Evolutionary conservation across 53 echinoderm and acorn worm species (phyloP), one percentile per base, ranked within the genome.

Genomic region (Holothuria scabra): DNA sequence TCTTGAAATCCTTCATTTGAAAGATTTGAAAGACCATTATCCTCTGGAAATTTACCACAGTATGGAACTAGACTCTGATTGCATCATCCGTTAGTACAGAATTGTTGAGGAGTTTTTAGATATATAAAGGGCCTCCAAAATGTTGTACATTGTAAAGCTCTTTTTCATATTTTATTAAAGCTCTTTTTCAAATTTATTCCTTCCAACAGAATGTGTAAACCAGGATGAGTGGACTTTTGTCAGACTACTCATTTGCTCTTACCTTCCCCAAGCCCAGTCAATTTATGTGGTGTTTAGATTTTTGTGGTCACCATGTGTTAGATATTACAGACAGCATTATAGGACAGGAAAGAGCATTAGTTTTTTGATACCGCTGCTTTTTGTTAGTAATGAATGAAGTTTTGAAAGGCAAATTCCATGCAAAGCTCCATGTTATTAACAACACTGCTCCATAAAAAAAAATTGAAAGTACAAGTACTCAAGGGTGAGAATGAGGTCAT

Each of bases 331-430:
- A 67, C 68, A 67, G 68, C 19, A 32, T 67, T 26, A 30, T 67
- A 37, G 68, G 68, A 8, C 33, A 67, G 68, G 68, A 67, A 19
- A 11, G 68, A 37, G 68, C 68, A 67, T 20, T 67, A 8, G 68
- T 67, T 8, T 30, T 67, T 67, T 32, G 33, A 67, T 67, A 30
- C 19, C 13, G 19, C 68, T 34, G 68, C 68, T 8, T 30, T n/a
- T 67, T 67, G 68, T 19, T 67, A 20, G 68, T 67, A 12, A 67
- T 67, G 68, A 67, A 67, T n/a, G 37, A 31, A 67, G 33, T 67
- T 37, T 67, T 67, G 38, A 67, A 28, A 38, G 19, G 21, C 18
- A 67, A 67, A 67, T 34, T 67, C 8, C 21, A 67, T 32, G 66
- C 66, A 30, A 66, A 66, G 19, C 32, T 66, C 16, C 66, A 66